phyloP scores from a whole-genome alignment of 1,140 invertebrate species.

The Cotesia typhae region DNA sequence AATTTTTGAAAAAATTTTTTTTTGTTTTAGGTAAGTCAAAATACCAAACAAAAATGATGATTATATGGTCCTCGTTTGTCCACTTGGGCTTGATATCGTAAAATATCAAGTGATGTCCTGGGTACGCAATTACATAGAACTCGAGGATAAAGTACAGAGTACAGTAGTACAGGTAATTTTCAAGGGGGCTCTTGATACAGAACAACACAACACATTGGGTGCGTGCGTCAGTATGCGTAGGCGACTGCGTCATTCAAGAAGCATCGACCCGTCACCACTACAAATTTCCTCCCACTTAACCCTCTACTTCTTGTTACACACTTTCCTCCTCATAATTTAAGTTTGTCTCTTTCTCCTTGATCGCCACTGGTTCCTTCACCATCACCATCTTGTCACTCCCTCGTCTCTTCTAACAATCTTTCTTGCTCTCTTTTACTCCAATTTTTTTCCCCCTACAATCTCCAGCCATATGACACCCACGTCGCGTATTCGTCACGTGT shows the following conservation, averaged over 20 bases:
- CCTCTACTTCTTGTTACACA: not conserved
- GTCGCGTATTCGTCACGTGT: conserved; percentile 11
- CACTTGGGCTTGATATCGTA: conserved; percentile 15
- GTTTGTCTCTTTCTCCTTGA: conserved; percentile 33
- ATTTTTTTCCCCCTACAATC: conserved; percentile 1
- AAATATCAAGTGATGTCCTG: conserved; percentile 36
- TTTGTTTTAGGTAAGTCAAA: conserved; percentile 45
- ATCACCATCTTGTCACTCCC: not conserved
- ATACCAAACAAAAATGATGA: not conserved
- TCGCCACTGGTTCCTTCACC: no score
- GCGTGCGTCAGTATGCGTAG: conserved; percentile 47
- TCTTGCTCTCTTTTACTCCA: conserved; percentile 23
- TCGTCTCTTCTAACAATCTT: conserved; percentile 53
- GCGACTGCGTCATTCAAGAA: conserved; percentile 55
- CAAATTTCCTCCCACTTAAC: conserved; percentile 37
- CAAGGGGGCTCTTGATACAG: conserved; percentile 34
- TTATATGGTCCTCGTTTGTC: not conserved
- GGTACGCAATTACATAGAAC: conserved; percentile 12
- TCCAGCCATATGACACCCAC: conserved; percentile 7
- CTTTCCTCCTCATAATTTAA: conserved; percentile 32
- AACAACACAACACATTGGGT: conserved; percentile 23
- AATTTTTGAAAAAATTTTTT: conserved; percentile 21
- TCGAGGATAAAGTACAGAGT: not conserved
- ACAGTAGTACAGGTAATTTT: conserved; percentile 36
- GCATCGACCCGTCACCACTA: conserved; percentile 46